Evolutionary conservation across 2,797 vertebrate species (phyloP).

Genomic region (Malacoctenus gilli): DNA sequence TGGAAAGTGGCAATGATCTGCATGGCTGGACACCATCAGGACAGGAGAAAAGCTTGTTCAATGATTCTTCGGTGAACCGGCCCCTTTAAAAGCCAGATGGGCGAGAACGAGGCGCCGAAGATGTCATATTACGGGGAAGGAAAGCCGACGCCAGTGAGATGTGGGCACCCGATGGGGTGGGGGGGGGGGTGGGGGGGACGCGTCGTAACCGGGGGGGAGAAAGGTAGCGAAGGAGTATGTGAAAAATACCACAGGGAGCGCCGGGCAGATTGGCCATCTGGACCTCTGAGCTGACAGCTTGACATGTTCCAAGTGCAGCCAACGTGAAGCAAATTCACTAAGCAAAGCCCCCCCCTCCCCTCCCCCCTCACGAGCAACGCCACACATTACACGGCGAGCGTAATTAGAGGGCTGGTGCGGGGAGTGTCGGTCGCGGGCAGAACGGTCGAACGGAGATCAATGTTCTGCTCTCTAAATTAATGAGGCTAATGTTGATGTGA

Average conservation of each 20-base stretch:
- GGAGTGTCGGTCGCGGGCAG: slow-evolving; percentile 40
- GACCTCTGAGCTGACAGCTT: slow-evolving; percentile 72
- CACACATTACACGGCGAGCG: slow-evolving; percentile 55
- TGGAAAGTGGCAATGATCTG: slow-evolving; percentile 1
- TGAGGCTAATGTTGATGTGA: slow-evolving; percentile 72
- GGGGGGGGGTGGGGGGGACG: slow-evolving; percentile 16
- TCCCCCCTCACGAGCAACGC: slow-evolving; percentile 56
- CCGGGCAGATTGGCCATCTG: slow-evolving; percentile 71
- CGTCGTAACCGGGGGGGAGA: slow-evolving; percentile 14
- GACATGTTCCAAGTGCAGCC: slow-evolving; percentile 59
- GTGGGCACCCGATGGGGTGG: slow-evolving; percentile 12
- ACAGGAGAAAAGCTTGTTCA: not conserved
- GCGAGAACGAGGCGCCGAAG: slow-evolving; percentile 4
- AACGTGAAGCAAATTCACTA: slow-evolving; percentile 55
- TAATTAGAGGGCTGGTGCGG: slow-evolving; percentile 61
- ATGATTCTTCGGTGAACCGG: slow-evolving; percentile 1
- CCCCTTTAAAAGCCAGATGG: slow-evolving; percentile 13
- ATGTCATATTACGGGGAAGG: slow-evolving; percentile 7
- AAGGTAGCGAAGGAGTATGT: slow-evolving; percentile 36
- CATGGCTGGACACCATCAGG: not conserved
- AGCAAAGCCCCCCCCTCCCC: slow-evolving; percentile 44
- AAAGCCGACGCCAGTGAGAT: slow-evolving; percentile 3
- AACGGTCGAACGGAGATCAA: slow-evolving; percentile 68
- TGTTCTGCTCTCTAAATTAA: slow-evolving; percentile 72
- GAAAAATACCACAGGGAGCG: slow-evolving; percentile 47